Evolutionary conservation across 2,113 vertebrate species (phyloP), one percentile per base, ranked within the genome.

Genomic region (Gallinago media): DNA sequence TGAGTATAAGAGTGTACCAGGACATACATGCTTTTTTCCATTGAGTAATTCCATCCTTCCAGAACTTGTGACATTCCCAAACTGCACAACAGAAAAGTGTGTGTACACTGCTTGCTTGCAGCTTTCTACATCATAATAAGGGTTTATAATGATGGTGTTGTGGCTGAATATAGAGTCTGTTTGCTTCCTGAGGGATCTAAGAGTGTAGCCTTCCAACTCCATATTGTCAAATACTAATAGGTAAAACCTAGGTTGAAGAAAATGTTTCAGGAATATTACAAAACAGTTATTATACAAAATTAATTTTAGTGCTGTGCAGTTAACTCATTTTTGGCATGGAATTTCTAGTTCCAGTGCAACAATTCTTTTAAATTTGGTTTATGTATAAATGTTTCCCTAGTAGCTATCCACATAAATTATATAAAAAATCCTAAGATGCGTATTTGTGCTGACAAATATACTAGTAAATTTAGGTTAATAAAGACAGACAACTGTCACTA

Each of bases 361-460:
- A 59, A 6, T 91, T 89, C 5, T 36, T 52, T 75, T 42, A 21
- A 27, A 23, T 62, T 82, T 80, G 9, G 0, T 65, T 50, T 67
- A 29, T 12, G 11, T 55, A 26, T 27, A 29, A 86, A 66, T 2
- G 8, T 75, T 52, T 82, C 3, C 5, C 4, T 59, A 23, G 8
- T 3, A 17, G 36, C 5, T 82, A 6, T 38, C 62, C 61, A 2
- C n/a, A 5, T 63, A 12, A 32, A 47, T 14, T 20, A 17, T 8
- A 2, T 23, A 58, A n/a, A 61, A 73, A 88, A 68, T 44, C 13
- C 23, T 6, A n/a, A 61, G 14, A 12, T 47, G 15, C 1, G 0
- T 40, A 11, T 63, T 87, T 78, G 4, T 85, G 31, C 20, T 71
- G 55, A 32, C 34, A 49, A 68, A 44, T 54, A 36, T 3, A 4